Percentiles rank a stretch among this genome's conserved stretches.
Evolutionary conservation across 2,113 vertebrate species (phyloP).

Genomic region (Chionis minor): DNA sequence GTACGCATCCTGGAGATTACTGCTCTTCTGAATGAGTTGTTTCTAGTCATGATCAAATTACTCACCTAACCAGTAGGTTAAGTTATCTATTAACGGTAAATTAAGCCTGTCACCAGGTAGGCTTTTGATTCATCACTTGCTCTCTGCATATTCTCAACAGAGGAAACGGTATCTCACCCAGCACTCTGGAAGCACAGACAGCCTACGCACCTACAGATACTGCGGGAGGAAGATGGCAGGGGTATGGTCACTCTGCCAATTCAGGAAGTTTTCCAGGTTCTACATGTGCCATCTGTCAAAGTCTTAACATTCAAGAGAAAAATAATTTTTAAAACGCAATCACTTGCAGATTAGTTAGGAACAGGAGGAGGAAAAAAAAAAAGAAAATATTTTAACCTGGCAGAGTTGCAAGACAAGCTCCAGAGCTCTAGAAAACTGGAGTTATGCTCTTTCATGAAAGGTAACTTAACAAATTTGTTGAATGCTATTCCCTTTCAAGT

Average conservation of each 20-base stretch:
- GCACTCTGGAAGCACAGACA: not conserved
- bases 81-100: not conserved
- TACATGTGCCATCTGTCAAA: constrained; percentile 62
- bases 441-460: not conserved
- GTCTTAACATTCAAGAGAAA: constrained; percentile 46
- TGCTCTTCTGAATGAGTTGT: not conserved
- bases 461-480: not conserved
- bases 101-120: not conserved
- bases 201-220: constrained; percentile 51
- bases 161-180: not conserved
- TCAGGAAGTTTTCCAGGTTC: constrained; percentile 66
- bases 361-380: not conserved
- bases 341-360: constrained; percentile 17
- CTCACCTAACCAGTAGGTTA: not conserved
- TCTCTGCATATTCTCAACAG: not conserved
- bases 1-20: not conserved
- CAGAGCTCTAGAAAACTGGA: not conserved
- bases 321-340: not conserved
- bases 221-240: constrained; percentile 25
- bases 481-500: not conserved
- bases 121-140: not conserved
- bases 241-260: constrained; percentile 59
- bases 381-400: not conserved
- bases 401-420: not conserved
- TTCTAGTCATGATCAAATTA: not conserved